Evolutionary conservation across 1,140 invertebrate genomes (phyloP), one percentile per base, ranked within the genome.

Genomic region (Carcinoscorpius rotundicauda): DNA sequence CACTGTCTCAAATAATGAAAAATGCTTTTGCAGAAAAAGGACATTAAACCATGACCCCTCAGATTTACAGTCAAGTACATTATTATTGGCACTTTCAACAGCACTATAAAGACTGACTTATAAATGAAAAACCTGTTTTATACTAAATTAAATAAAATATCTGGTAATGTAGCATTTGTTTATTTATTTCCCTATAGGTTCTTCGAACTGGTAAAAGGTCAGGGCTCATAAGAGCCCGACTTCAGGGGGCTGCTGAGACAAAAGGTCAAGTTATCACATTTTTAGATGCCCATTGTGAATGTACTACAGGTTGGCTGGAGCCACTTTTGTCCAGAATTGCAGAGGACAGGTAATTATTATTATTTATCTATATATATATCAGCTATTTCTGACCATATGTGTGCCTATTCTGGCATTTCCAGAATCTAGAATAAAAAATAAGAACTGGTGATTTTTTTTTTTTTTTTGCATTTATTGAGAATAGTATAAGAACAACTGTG

Each of bases 241-340:
- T 98, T 51, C 79, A 94, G 59, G 95, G 94, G 63, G 94, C 94
- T 51, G 88, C 89, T 73, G 85, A 91, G 74, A 92, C 94, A 0
- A 91, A 58, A 69, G 95, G 93, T 50, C 86, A 95, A 76, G 92
- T 97, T 6, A 91, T 98, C 69, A 97, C 93, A 51, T 98, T 97
- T 81, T 79, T 98, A 57, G 94, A 98, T 77, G 93, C 94, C 6
- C 94, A 97, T 78, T 97, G 93, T 79, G 94, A 98, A 78, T 81
- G 79, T 66, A 82, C 82, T 1, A 89, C 93, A 80, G 93, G 94
- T 5, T 98, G 95, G 95, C 76, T 98, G 62, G 93, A 97, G 73
- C 94, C 94, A 5, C 77, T 98, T 3, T 73, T 98, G 10, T 82
- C 87, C 9, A 84, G 93, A 71, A 95, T 98, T 68, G 91, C 90